Conservation (phyloP, 2,888 invertebrate species). For the Volucella bombylans region DNA sequence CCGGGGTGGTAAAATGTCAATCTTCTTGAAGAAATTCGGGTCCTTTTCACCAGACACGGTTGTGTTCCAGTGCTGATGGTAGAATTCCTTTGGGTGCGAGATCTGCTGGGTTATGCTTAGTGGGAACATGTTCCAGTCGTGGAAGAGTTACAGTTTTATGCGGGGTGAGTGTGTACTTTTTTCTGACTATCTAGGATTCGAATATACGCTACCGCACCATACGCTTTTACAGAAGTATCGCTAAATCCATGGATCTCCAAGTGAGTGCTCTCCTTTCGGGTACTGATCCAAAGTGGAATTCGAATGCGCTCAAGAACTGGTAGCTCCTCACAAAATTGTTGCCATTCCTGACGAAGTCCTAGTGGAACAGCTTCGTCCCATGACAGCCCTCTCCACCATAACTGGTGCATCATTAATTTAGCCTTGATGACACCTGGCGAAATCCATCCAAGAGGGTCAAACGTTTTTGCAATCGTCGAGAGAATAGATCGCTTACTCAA, state of each 20-base stretch:
- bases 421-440: constrained; percentile 27
- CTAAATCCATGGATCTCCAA: constrained; percentile 40
- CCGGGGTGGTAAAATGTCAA: too few relatives aligned
- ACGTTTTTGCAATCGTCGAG: constrained; percentile 31
- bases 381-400: constrained; percentile 9
- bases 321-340: neutral
- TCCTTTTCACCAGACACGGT: neutral
- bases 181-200: constrained; percentile 8
- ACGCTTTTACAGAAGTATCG: constrained; percentile 39
- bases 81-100: constrained; percentile 10
- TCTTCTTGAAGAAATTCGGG: constrained; percentile 2
- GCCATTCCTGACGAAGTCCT: constrained; percentile 18
- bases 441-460: constrained; percentile 46
- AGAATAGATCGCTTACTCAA: constrained; percentile 28
- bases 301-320: constrained; percentile 11
- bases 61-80: constrained; percentile 9
- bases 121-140: constrained; percentile 9
- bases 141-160: constrained; percentile 23
- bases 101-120: constrained; percentile 10
- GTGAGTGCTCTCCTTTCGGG: neutral
- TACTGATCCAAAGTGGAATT: constrained; percentile 16
- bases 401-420: constrained; percentile 33
- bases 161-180: constrained; percentile 10
- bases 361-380: constrained; percentile 21
- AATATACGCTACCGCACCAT: constrained; percentile 18